Evolutionary conservation across 1,140 invertebrate species (phyloP).

Genomic region (Dinoponera quadriceps): DNA sequence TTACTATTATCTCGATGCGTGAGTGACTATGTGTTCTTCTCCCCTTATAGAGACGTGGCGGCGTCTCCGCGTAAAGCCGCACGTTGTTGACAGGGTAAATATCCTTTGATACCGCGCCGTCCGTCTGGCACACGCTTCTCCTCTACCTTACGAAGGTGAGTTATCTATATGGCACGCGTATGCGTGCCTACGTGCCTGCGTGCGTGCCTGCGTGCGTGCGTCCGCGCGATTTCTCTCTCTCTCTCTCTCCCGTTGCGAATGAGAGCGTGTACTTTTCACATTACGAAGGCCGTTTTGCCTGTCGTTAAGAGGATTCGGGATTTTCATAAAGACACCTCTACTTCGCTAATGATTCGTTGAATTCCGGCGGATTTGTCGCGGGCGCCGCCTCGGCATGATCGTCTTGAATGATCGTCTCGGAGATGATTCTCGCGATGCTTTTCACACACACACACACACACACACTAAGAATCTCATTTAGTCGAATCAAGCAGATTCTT

Average conservation of each 20-base stretch:
- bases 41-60: slow-evolving; percentile 71
- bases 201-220: slow-evolving; percentile 27
- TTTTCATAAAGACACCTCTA: slow-evolving; percentile 46
- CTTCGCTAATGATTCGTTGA: slow-evolving; percentile 52
- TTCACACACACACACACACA: too few relatives aligned
- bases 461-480: too few relatives aligned
- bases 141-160: slow-evolving; percentile 62
- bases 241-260: slow-evolving; percentile 49
- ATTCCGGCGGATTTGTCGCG: too few relatives aligned
- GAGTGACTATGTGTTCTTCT: slow-evolving; percentile 64
- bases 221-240: too few relatives aligned
- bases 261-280: slow-evolving; percentile 60
- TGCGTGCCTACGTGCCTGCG: slow-evolving; percentile 25
- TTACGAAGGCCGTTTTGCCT: slow-evolving; percentile 48
- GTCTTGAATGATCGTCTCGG: too few relatives aligned
- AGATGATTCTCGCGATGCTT: too few relatives aligned
- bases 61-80: slow-evolving; percentile 75
- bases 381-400: too few relatives aligned
- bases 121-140: slow-evolving; percentile 79
- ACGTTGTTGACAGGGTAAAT: slow-evolving; percentile 81
- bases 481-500: too few relatives aligned
- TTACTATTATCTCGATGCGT: slow-evolving; percentile 78
- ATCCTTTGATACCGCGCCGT: slow-evolving; percentile 80
- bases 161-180: slow-evolving; percentile 55
- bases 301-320: slow-evolving; percentile 35